Percentiles rank a stretch among this genome's conserved stretches.
Conservation (phyloP, 2,797 vertebrate genomes). For the Oreonectes daqikongensis region DNA sequence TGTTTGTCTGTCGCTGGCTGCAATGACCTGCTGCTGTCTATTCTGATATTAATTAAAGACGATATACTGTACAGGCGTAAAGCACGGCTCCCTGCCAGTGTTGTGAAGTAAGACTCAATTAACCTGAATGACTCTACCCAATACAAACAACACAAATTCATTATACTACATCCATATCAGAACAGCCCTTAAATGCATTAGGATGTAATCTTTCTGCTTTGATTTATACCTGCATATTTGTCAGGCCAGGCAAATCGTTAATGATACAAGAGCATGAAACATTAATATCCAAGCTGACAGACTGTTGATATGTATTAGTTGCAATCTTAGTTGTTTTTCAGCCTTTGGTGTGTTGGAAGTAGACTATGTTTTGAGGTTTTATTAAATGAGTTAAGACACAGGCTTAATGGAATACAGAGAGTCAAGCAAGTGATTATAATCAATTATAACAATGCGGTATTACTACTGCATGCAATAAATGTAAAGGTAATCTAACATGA, state of each 20-base stretch:
- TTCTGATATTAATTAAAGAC: slow-evolving; percentile 75
- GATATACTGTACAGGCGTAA: slow-evolving; percentile 70
- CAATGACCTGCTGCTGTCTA: slow-evolving; percentile 62
- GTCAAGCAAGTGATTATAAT: too few relatives aligned
- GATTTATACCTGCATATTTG: slow-evolving; percentile 42
- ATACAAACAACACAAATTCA: slow-evolving; percentile 77
- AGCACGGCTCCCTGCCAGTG: slow-evolving; percentile 68
- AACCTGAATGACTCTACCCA: slow-evolving; percentile 74
- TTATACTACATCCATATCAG: slow-evolving; percentile 72
- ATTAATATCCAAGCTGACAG: slow-evolving; percentile 6
- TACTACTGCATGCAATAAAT: too few relatives aligned
- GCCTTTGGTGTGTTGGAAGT: too few relatives aligned
- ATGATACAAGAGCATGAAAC: slow-evolving; percentile 30
- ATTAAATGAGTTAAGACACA: too few relatives aligned
- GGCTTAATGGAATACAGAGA: too few relatives aligned
- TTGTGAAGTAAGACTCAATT: slow-evolving; percentile 81
- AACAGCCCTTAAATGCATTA: slow-evolving; percentile 66
- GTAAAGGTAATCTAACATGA: too few relatives aligned
- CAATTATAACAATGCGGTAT: too few relatives aligned
- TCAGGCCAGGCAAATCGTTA: slow-evolving; percentile 26
- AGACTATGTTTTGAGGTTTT: too few relatives aligned
- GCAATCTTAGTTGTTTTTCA: neutral
- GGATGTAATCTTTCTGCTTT: slow-evolving; percentile 66
- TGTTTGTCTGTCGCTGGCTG: slow-evolving; percentile 71
- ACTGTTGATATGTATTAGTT: neutral